Evolutionary conservation across 2,797 vertebrate genomes (phyloP), one percentile per base, ranked within the genome.

Genomic region (Macropodus opercularis): DNA sequence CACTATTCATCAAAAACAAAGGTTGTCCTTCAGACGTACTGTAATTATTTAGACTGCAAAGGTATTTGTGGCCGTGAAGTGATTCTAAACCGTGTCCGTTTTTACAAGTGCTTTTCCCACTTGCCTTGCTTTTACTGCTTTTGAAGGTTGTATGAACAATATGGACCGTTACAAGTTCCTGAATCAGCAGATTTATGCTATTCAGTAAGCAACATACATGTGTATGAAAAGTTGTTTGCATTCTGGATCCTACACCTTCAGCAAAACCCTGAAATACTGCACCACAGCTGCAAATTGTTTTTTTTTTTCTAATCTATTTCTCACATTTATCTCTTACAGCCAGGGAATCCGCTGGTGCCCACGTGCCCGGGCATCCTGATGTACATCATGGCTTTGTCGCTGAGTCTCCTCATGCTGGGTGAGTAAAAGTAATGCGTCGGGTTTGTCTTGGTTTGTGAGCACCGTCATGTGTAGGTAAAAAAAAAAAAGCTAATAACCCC

Each of bases 401-500:
- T 90, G 60, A 74, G 67, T 61, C 73, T 93, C 60, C 59, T 92
- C 38, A 0, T 88, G 26, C 75, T 91, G 53, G 85, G 89, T 90
- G 79, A 89, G 89, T 85, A 24, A 0, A 70, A 21, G 3, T 31
- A 4, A 29, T 11, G 35, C 1, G 50, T 23, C 2, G 12, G 0
- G 38, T 51, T 58, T n/a, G 6, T 53, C 1, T 18, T 19, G 23
- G 3, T 32, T 32, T n/a, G n/a, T n/a, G n/a, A n/a, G n/a, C n/a
- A n/a, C n/a, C 19, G 8, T 21, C 18, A 5, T 5, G 15, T 19
- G 7, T 40, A 4, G 11, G 11, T 3, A 10, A 9, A 39, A 5
- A 41, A 4, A 41, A 19, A 27, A 27, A 27, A 27, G 4, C 26
- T 27, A 6, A 27, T 27, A 27, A 27, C 6, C 6, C 26, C 24